Percentiles rank a stretch among this genome's conserved stretches.
These are phyloP conservation scores for Plagiodera versicolora DNA, from an alignment of 2,888 invertebrate genomes.

Conservation along the genomic window DNA sequence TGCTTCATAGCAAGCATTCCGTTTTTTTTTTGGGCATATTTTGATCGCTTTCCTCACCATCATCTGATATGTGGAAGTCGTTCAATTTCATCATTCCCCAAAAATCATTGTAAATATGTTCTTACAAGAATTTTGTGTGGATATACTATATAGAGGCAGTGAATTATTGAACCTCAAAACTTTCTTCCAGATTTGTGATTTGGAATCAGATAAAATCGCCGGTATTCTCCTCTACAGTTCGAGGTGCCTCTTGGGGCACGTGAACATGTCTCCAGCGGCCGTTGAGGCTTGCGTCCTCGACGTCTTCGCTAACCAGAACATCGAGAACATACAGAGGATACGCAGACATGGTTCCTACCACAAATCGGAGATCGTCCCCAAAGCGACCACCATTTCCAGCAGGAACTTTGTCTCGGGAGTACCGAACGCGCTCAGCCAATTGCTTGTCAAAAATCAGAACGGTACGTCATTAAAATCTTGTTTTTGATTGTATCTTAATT, in stretches of 20 bases:
- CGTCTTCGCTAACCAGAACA: slow-evolving; percentile 50
- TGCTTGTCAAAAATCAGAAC: slow-evolving; percentile 50
- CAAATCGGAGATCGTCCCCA: slow-evolving; percentile 47
- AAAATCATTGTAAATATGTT: no score
- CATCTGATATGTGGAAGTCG: no score
- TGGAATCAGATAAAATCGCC: slow-evolving; percentile 48
- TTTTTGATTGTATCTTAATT: no score
- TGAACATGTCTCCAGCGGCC: slow-evolving; percentile 55
- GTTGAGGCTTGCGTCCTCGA: slow-evolving; percentile 51
- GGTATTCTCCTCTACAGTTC: slow-evolving; percentile 49
- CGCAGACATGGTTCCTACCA: slow-evolving; percentile 45
- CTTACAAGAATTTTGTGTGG: no score
- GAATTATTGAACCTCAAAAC: background rate
- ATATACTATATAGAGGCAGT: no score
- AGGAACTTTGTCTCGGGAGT: slow-evolving; percentile 51
- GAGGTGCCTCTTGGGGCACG: slow-evolving; percentile 56
- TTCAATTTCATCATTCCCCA: no score
- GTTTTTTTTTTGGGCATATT: no score
- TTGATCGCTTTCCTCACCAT: no score
- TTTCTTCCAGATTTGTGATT: slow-evolving; percentile 29
- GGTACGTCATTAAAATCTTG: no score
- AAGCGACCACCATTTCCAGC: slow-evolving; percentile 44
- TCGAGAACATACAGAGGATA: slow-evolving; percentile 48
- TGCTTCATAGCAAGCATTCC: no score
- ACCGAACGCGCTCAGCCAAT: slow-evolving; percentile 49